A percentile compares a stretch with the other conserved stretches of the same genome.
Evolutionary conservation across 2,113 vertebrate genomes (phyloP).

Genomic region (Daphoenositta chrysoptera): DNA sequence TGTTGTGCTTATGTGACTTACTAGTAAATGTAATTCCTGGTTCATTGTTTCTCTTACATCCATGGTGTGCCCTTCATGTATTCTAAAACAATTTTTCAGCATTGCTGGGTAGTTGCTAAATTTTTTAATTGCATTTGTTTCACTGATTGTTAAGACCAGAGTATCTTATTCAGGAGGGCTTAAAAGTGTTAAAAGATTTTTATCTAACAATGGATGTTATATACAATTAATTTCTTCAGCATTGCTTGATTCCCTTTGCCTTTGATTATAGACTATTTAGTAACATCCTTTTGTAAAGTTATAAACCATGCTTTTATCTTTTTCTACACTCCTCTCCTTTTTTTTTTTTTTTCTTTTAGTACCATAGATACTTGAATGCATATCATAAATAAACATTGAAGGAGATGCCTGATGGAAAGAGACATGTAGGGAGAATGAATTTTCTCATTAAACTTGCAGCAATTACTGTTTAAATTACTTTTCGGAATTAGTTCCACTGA

Average conservation of each 20-base stretch:
- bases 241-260: not conserved
- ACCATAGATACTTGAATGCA: not conserved
- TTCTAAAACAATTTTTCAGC: not conserved
- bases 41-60: not conserved
- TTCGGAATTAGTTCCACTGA: not conserved
- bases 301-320: not conserved
- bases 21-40: not conserved
- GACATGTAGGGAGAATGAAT: not conserved
- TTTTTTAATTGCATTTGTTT: not conserved
- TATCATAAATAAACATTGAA: not conserved
- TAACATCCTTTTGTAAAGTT: not conserved
- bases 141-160: not conserved
- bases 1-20: not conserved
- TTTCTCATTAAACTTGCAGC: not conserved
- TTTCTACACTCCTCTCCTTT: accelerated
- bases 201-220: not conserved
- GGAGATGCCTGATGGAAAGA: not conserved
- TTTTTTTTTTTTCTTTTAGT: not conserved
- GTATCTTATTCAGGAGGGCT: not conserved
- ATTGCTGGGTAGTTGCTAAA: not conserved
- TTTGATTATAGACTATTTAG: not conserved
- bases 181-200: not conserved
- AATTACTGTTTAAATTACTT: conserved; percentile 30
- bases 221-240: not conserved
- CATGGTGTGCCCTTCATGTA: not conserved